phyloP scores from a whole-genome alignment of 2,797 vertebrate species.

The Pseudotriccus pelzelni region DNA sequence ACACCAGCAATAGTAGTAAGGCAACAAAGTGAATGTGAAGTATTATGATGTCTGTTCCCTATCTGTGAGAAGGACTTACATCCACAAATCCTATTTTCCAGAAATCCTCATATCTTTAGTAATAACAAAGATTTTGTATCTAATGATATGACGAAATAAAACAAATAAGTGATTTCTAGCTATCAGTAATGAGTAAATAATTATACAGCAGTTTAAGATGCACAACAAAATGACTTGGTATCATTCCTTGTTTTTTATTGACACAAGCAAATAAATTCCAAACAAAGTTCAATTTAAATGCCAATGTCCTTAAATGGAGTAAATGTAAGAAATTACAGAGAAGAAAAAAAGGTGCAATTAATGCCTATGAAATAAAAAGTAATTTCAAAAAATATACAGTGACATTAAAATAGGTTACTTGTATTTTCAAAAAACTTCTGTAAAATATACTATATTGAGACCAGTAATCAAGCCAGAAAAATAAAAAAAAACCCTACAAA shows the following conservation, averaged over 20 bases:
- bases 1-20: not conserved
- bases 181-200: not conserved
- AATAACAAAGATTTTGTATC: not conserved
- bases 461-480: not conserved
- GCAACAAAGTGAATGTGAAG: not conserved
- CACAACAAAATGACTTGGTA: not conserved
- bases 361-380: not conserved
- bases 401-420: not conserved
- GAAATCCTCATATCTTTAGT: not conserved
- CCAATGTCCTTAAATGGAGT: accelerated
- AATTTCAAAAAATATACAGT: not conserved
- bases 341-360: not conserved
- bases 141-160: not conserved
- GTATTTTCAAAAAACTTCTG: not conserved
- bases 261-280: not conserved
- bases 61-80: not conserved
- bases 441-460: not conserved
- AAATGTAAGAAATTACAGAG: not conserved
- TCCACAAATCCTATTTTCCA: not conserved
- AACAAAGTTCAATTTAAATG: not conserved
- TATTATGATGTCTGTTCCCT: not conserved
- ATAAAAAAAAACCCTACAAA: not conserved
- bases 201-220: not conserved
- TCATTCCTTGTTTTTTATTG: not conserved
- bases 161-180: not conserved